A percentile compares a stretch with the other conserved stretches of the same genome.
Evolutionary conservation across 2,888 invertebrate genomes (phyloP).

Genomic region (Baccha elongata): DNA sequence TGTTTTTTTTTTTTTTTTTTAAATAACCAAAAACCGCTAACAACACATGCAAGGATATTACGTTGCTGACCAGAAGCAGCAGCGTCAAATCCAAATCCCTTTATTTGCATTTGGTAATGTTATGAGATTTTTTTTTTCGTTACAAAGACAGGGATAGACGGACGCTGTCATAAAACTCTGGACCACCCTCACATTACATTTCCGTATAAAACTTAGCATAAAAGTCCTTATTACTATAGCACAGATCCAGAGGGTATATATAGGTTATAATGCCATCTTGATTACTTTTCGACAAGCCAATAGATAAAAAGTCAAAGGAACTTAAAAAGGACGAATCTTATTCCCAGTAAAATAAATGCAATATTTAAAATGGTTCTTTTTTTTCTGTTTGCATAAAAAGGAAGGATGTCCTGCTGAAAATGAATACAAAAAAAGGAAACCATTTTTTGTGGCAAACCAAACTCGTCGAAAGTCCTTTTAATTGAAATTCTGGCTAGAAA

Average conservation of each 20-base stretch:
- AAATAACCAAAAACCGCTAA: constrained; percentile 38
- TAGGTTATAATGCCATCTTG: constrained; percentile 59
- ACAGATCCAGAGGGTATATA: constrained; percentile 9
- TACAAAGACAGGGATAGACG: constrained; percentile 1
- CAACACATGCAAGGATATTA: constrained; percentile 49
- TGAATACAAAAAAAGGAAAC: constrained; percentile 8
- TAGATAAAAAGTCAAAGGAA: background rate
- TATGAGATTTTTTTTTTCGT: constrained; percentile 3
- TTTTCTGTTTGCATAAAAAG: constrained; percentile 9
- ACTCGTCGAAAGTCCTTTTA: constrained; percentile 48
- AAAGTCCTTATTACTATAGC: constrained; percentile 24
- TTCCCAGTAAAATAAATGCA: constrained; percentile 30
- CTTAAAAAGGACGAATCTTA: constrained; percentile 16
- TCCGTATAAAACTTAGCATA: constrained; percentile 13
- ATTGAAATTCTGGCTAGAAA: constrained; percentile 54
- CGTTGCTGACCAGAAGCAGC: background rate
- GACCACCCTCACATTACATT: constrained; percentile 8
- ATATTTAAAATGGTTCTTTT: constrained; percentile 44
- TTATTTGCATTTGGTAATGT: constrained; percentile 62
- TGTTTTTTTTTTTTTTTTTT: constrained; percentile 25
- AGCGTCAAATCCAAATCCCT: constrained; percentile 43
- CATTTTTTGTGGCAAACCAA: constrained; percentile 32
- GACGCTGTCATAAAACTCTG: constrained; percentile 41
- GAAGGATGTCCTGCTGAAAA: constrained; percentile 24
- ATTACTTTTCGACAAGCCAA: constrained; percentile 54